Percentiles rank a stretch among this genome's conserved stretches.
phyloP scores from a whole-genome alignment of 2,113 vertebrate genomes.

The Syngnathus floridae region DNA sequence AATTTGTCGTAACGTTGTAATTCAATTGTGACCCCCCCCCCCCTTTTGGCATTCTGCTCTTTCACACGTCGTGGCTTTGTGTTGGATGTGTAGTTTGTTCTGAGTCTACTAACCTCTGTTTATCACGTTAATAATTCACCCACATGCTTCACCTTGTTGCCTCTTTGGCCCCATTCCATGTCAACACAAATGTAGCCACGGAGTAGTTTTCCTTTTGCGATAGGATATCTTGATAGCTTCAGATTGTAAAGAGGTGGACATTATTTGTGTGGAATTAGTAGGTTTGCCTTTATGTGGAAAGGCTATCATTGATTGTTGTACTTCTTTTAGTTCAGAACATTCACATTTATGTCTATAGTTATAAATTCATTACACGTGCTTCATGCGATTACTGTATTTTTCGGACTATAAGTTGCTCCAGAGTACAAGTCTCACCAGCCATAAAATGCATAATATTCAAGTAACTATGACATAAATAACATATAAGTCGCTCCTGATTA shows the following conservation, averaged over 20 bases:
- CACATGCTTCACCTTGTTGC: conserved; percentile 23
- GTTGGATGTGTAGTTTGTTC: conserved; percentile 38
- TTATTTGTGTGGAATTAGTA: conserved; percentile 4
- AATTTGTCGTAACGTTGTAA: not conserved
- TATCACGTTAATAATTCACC: conserved; percentile 52
- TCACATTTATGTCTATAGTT: not conserved
- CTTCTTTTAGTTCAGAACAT: not conserved
- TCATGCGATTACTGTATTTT: not conserved
- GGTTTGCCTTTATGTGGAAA: not conserved
- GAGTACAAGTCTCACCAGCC: too few relatives aligned
- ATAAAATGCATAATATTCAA: too few relatives aligned
- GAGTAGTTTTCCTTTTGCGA: not conserved
- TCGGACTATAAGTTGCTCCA: too few relatives aligned
- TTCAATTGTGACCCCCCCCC: too few relatives aligned
- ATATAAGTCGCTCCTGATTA: too few relatives aligned
- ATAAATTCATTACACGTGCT: not conserved
- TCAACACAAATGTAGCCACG: conserved; percentile 5
- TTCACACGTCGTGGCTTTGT: conserved; percentile 3
- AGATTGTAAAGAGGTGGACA: not conserved
- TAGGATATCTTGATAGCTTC: not conserved
- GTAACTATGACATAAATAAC: too few relatives aligned
- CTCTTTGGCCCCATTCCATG: conserved; percentile 14
- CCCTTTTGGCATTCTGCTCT: not conserved
- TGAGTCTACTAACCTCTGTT: conserved; percentile 30
- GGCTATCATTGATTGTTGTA: not conserved